phyloP scores from a whole-genome alignment of 2,888 invertebrate genomes.

The Perizoma flavofasciatum region DNA sequence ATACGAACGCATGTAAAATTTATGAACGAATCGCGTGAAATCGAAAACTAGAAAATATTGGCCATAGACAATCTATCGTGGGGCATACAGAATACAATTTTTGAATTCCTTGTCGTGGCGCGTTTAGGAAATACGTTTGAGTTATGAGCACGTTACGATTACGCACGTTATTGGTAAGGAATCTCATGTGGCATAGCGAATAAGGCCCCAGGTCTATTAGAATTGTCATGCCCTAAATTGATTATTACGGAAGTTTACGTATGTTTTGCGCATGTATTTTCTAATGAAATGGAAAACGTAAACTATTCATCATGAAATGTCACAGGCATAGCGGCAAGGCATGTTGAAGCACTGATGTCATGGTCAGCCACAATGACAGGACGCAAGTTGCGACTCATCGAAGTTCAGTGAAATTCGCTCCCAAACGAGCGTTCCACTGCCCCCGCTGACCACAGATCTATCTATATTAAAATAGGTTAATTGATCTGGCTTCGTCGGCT shows the following conservation, averaged over 20 bases:
- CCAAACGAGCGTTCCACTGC: conserved; percentile 49
- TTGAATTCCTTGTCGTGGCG: too few species aligned
- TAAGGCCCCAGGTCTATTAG: conserved; percentile 23
- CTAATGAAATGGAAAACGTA: conserved; percentile 53
- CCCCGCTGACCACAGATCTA: conserved; percentile 59
- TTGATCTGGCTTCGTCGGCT: conserved; percentile 38
- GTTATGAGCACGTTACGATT: too few species aligned
- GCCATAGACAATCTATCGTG: too few species aligned
- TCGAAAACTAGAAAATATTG: too few species aligned
- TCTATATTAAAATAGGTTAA: conserved; percentile 51
- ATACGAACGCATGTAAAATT: too few species aligned
- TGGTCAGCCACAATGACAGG: conserved; percentile 53
- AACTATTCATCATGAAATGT: conserved; percentile 61
- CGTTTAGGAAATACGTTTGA: too few species aligned
- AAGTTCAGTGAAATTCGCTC: conserved; percentile 43
- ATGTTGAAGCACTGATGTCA: conserved; percentile 61
- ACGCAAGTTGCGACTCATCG: conserved; percentile 25
- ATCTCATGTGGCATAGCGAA: too few species aligned
- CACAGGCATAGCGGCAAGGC: conserved; percentile 54
- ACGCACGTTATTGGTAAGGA: too few species aligned
- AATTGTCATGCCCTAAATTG: conserved; percentile 32
- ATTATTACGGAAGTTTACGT: conserved; percentile 34
- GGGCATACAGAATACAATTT: too few species aligned
- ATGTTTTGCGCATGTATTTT: conserved; percentile 42
- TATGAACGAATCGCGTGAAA: too few species aligned